Conservation (phyloP, 2,797 vertebrate species). For the Paguma larvata region DNA sequence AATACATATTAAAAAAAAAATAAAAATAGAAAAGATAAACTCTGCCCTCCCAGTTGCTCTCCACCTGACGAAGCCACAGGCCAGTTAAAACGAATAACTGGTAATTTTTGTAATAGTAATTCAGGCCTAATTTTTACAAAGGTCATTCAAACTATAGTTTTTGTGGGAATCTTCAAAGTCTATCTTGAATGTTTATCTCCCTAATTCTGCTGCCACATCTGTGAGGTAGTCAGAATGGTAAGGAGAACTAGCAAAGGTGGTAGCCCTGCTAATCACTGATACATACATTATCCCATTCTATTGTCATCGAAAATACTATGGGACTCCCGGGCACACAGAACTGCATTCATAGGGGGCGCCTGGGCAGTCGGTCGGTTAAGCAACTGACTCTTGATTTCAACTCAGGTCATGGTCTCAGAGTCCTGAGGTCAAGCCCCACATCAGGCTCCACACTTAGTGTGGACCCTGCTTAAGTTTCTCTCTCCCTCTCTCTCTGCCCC, state of each 20-base stretch:
- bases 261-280: background rate
- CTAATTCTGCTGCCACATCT: background rate
- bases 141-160: background rate
- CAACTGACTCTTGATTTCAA: too few species aligned
- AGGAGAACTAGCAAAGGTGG: background rate
- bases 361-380: too few species aligned
- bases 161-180: constrained; percentile 15
- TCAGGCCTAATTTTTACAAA: background rate
- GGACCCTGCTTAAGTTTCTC: too few species aligned
- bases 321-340: background rate
- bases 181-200: background rate
- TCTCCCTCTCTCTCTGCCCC: too few species aligned
- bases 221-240: background rate
- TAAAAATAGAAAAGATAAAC: background rate
- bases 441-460: too few species aligned
- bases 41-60: background rate
- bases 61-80: background rate
- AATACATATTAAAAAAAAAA: too few species aligned
- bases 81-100: constrained; percentile 36
- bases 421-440: too few species aligned
- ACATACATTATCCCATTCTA: background rate
- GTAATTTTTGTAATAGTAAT: background rate
- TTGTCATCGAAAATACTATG: background rate
- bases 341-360: background rate
- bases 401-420: too few species aligned